phyloP scores from a whole-genome alignment of 2,888 invertebrate genomes.

The Gonocerus acuteangulatus region DNA sequence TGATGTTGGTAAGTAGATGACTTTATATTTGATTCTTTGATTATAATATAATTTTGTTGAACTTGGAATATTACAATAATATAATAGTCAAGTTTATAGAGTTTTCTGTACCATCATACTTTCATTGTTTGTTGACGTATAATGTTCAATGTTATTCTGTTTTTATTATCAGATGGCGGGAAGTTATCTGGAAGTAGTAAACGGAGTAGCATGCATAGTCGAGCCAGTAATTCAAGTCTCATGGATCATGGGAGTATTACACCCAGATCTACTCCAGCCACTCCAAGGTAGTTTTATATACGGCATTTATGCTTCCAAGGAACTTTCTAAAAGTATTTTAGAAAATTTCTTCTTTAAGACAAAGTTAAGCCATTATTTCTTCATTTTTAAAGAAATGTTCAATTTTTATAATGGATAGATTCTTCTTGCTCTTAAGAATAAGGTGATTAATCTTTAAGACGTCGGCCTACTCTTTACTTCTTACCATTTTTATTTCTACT shows the following conservation, averaged over 20 bases:
- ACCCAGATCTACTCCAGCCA: slow-evolving; percentile 83
- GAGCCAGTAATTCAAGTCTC: slow-evolving; percentile 82
- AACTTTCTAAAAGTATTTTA: neutral
- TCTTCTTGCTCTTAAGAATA: too few relatives aligned
- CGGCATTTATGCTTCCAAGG: neutral
- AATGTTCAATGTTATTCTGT: too few relatives aligned
- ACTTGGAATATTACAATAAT: neutral
- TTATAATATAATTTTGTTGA: neutral
- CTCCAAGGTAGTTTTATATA: slow-evolving; percentile 57
- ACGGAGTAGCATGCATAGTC: slow-evolving; percentile 82
- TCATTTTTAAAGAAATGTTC: neutral
- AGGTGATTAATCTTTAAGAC: too few relatives aligned
- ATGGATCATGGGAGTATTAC: slow-evolving; percentile 74
- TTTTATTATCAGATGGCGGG: slow-evolving; percentile 53
- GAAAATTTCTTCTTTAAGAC: neutral
- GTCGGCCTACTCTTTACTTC: too few relatives aligned
- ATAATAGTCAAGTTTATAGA: neutral
- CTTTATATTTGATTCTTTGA: neutral
- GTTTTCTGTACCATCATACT: neutral
- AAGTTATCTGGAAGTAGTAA: slow-evolving; percentile 74
- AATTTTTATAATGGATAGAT: too few relatives aligned
- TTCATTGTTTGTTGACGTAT: neutral
- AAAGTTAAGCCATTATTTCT: neutral
- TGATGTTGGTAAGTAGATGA: slow-evolving; percentile 55
- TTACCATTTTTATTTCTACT: too few relatives aligned